Conservation (phyloP, 2,113 vertebrate species). For the Nothobranchius kuhntae region DNA sequence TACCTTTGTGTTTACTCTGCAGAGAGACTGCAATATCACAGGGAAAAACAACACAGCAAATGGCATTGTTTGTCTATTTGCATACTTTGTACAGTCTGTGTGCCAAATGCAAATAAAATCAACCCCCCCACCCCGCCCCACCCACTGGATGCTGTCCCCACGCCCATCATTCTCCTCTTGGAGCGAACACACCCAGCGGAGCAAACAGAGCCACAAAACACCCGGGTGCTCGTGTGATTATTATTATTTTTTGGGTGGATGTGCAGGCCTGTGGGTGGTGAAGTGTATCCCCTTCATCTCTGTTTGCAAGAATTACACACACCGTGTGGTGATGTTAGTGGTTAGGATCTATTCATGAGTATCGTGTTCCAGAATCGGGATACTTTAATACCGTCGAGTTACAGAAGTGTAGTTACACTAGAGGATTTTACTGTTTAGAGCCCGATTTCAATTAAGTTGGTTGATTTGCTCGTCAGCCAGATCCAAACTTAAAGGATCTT, state of each 20-base stretch:
- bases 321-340: constrained; percentile 3
- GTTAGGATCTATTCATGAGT: constrained; percentile 25
- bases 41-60: constrained; percentile 75
- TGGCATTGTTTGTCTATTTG: constrained; percentile 79
- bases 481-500: too few species aligned
- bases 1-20: constrained; percentile 66
- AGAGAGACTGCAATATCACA: constrained; percentile 70
- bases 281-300: constrained; percentile 10
- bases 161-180: constrained; percentile 50
- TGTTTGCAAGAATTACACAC: constrained; percentile 12
- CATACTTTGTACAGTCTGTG: constrained; percentile 79
- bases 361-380: constrained; percentile 21
- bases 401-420: background rate
- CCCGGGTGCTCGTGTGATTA: constrained; percentile 49
- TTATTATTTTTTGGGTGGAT: background rate
- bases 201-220: constrained; percentile 69
- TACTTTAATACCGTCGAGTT: constrained; percentile 13
- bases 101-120: constrained; percentile 82
- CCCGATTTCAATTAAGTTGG: too few species aligned
- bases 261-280: constrained; percentile 24
- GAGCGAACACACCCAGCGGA: constrained; percentile 68
- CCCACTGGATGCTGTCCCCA: constrained; percentile 8
- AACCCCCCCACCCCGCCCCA: constrained; percentile 54
- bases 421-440: too few species aligned
- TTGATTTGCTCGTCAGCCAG: too few species aligned